phyloP scores from a whole-genome alignment of 1,140 invertebrate species.

The Drosophila tropicalis region DNA sequence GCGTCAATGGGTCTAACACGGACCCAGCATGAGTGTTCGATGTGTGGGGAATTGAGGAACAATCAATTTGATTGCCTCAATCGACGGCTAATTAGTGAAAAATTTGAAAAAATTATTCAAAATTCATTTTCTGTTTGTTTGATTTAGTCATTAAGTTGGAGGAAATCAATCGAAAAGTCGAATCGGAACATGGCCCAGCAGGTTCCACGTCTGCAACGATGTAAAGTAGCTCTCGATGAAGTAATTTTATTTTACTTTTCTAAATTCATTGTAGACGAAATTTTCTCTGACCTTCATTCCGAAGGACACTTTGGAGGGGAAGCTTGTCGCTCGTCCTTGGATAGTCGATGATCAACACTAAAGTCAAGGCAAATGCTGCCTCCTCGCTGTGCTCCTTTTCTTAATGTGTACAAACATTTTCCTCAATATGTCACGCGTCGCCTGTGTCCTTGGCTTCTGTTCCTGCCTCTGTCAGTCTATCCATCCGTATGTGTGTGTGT shows the following conservation, averaged over 20 bases:
- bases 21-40: slow-evolving; percentile 54
- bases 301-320: slow-evolving; percentile 52
- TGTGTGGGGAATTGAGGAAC: slow-evolving; percentile 43
- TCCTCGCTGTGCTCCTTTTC: slow-evolving; percentile 59
- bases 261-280: slow-evolving; percentile 4
- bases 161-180: slow-evolving; percentile 22
- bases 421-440: slow-evolving; percentile 73
- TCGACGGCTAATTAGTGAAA: slow-evolving; percentile 75
- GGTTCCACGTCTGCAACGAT: background rate
- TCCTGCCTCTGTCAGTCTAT: slow-evolving; percentile 30
- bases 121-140: slow-evolving; percentile 51
- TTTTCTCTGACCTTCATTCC: slow-evolving; percentile 60
- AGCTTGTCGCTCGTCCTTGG: slow-evolving; percentile 44
- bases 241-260: slow-evolving; percentile 41
- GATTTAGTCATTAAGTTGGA: slow-evolving; percentile 42
- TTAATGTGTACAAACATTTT: slow-evolving; percentile 72
- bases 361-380: slow-evolving; percentile 63
- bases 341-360: slow-evolving; percentile 44
- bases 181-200: slow-evolving; percentile 4
- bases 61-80: slow-evolving; percentile 81
- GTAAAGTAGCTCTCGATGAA: slow-evolving; percentile 45
- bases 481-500: slow-evolving; percentile 39
- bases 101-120: slow-evolving; percentile 57
- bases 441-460: slow-evolving; percentile 74
- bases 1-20: slow-evolving; percentile 67